These are phyloP conservation scores for Ceratosolen solmsi DNA, from an alignment of 1,140 invertebrate genomes.

Conservation along the genomic window DNA sequence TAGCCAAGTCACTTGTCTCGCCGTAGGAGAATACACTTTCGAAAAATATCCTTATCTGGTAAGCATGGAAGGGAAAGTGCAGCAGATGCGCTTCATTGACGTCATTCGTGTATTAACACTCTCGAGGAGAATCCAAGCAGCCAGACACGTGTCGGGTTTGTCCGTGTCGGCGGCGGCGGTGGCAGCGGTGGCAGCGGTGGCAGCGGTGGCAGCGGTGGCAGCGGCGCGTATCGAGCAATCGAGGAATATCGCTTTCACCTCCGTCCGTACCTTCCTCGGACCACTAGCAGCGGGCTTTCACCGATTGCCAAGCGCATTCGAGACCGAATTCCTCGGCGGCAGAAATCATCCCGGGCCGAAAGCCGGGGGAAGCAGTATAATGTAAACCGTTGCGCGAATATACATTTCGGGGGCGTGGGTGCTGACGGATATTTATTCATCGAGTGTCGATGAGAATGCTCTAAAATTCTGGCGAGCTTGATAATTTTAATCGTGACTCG, in stretches of 20 bases:
- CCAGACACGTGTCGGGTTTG: neutral
- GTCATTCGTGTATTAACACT: conserved; percentile 26
- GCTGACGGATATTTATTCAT: conserved; percentile 15
- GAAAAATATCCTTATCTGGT: neutral
- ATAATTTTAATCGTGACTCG: neutral
- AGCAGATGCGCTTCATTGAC: conserved; percentile 10
- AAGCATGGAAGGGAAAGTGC: conserved; percentile 16
- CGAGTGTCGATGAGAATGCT: neutral
- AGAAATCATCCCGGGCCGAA: neutral
- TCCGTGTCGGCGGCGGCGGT: too few relatives aligned
- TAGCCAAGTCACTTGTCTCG: neutral
- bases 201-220: too few relatives aligned
- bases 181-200: neutral
- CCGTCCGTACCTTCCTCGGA: neutral
- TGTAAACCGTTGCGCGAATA: neutral
- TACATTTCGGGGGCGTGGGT: too few relatives aligned
- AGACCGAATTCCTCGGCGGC: conserved; percentile 5
- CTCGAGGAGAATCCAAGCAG: neutral
- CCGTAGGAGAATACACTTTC: neutral
- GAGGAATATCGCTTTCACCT: conserved; percentile 40
- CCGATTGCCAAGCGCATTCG: neutral
- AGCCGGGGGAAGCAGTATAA: neutral
- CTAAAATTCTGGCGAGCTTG: neutral
- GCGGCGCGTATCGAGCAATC: neutral
- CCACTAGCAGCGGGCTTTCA: neutral